phyloP scores from a whole-genome alignment of 2,113 vertebrate genomes.

The Corynorhinus townsendii region DNA sequence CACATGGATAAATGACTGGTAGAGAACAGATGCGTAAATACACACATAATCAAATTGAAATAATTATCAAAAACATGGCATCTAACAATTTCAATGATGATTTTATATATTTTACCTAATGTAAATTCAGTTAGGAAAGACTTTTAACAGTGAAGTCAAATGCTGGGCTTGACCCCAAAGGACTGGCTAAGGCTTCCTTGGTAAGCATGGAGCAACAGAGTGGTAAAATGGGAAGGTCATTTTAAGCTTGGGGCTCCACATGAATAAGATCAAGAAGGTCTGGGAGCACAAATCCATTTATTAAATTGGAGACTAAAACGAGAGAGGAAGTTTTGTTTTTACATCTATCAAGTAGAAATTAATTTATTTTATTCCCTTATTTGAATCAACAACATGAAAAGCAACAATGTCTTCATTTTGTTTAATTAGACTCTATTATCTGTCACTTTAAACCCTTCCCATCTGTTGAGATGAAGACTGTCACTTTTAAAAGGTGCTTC shows the following conservation, averaged over 20 bases:
- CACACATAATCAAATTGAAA: neutral
- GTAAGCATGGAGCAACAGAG: neutral
- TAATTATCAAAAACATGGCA: neutral
- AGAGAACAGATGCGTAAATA: neutral
- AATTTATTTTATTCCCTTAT: slow-evolving; percentile 6
- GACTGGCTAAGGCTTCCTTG: neutral
- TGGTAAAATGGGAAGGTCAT: neutral
- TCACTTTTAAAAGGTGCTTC: neutral
- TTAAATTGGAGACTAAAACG: neutral
- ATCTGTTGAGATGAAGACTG: neutral
- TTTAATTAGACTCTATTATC: neutral
- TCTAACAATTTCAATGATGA: neutral
- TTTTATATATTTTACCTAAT: neutral
- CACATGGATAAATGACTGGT: neutral
- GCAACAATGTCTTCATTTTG: neutral
- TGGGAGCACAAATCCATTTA: neutral
- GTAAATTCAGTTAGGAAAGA: neutral
- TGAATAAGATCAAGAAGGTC: neutral
- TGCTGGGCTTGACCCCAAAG: neutral
- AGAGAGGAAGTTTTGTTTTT: neutral
- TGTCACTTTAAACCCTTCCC: neutral
- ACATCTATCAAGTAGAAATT: neutral
- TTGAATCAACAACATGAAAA: neutral
- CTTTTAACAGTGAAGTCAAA: neutral
- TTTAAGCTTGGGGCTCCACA: neutral